Conservation (phyloP, 2,797 vertebrate genomes). For the Cichlasoma orientale region DNA sequence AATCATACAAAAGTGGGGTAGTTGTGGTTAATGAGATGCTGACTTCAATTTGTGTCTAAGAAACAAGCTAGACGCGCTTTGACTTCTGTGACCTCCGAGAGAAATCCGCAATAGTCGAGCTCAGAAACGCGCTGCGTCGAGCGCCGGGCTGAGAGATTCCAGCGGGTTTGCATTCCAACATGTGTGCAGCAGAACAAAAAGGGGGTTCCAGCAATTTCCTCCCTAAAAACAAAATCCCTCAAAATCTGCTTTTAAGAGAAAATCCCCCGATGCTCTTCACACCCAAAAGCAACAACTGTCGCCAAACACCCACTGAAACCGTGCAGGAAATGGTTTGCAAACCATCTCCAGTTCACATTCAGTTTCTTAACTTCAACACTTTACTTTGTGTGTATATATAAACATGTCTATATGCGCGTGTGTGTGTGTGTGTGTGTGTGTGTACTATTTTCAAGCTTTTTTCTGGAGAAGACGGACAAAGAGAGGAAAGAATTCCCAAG, state of each 20-base stretch:
- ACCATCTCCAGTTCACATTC: not conserved
- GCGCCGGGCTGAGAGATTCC: slow-evolving; percentile 25
- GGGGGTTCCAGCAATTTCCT: slow-evolving; percentile 29
- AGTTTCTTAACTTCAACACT: slow-evolving; percentile 14
- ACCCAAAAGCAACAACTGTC: slow-evolving; percentile 72
- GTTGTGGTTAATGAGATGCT: not conserved
- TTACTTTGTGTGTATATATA: slow-evolving; percentile 1
- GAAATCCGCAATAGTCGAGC: not conserved
- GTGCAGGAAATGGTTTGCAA: slow-evolving; percentile 9
- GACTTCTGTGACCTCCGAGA: not conserved
- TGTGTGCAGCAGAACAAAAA: slow-evolving; percentile 39
- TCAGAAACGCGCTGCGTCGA: not conserved
- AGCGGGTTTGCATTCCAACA: slow-evolving; percentile 54
- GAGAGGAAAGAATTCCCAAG: not conserved
- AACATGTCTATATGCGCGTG: not conserved
- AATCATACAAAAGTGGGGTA: not conserved
- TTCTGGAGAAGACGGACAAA: not conserved
- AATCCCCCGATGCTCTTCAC: slow-evolving; percentile 66
- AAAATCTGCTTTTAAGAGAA: slow-evolving; percentile 67
- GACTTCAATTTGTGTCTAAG: not conserved
- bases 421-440: too few species aligned
- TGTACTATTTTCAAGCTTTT: not conserved
- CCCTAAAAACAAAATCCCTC: slow-evolving; percentile 65
- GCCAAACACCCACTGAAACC: slow-evolving; percentile 43
- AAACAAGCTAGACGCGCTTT: not conserved